A percentile compares a stretch with the other conserved stretches of the same genome.
Conservation (phyloP, 2,888 invertebrate species). For the Drosophila neotestacea region DNA sequence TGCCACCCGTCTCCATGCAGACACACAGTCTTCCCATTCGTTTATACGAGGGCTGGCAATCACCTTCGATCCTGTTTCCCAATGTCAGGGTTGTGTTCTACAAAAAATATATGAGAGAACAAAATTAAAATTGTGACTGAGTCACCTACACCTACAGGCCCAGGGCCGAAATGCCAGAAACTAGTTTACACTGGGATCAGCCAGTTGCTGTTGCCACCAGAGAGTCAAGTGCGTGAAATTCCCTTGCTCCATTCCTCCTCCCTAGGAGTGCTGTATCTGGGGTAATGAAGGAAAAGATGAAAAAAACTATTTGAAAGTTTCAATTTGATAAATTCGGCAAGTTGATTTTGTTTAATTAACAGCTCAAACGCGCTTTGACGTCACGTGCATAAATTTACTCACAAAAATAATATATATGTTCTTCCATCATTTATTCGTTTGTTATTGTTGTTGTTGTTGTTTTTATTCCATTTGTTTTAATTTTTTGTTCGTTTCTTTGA, state of each 20-base stretch:
- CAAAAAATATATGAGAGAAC: slow-evolving; percentile 44
- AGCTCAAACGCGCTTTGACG: slow-evolving; percentile 62
- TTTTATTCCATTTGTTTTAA: slow-evolving; percentile 16
- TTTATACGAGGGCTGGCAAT: slow-evolving; percentile 35
- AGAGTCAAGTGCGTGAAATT: slow-evolving; percentile 38
- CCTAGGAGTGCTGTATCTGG: not conserved
- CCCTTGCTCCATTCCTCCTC: not conserved
- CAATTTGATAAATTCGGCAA: slow-evolving; percentile 57
- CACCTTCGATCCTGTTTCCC: slow-evolving; percentile 33
- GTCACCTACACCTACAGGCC: slow-evolving; percentile 64
- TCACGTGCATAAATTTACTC: slow-evolving; percentile 71
- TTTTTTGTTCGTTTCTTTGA: slow-evolving; percentile 39
- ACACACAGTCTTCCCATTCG: slow-evolving; percentile 24
- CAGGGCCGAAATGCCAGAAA: slow-evolving; percentile 28
- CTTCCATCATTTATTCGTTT: slow-evolving; percentile 27
- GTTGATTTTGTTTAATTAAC: slow-evolving; percentile 70
- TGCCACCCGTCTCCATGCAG: slow-evolving; percentile 28
- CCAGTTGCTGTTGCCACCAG: not conserved
- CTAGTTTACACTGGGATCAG: slow-evolving; percentile 38
- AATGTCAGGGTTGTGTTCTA: slow-evolving; percentile 77
- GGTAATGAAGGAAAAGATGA: slow-evolving; percentile 1
- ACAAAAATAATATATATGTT: slow-evolving; percentile 20
- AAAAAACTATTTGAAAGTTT: slow-evolving; percentile 32
- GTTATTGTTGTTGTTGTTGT: slow-evolving; percentile 13
- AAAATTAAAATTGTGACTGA: slow-evolving; percentile 43